These are phyloP conservation scores for Anguilla anguilla DNA, from an alignment of 2,797 vertebrate species.

Conservation along the genomic window DNA sequence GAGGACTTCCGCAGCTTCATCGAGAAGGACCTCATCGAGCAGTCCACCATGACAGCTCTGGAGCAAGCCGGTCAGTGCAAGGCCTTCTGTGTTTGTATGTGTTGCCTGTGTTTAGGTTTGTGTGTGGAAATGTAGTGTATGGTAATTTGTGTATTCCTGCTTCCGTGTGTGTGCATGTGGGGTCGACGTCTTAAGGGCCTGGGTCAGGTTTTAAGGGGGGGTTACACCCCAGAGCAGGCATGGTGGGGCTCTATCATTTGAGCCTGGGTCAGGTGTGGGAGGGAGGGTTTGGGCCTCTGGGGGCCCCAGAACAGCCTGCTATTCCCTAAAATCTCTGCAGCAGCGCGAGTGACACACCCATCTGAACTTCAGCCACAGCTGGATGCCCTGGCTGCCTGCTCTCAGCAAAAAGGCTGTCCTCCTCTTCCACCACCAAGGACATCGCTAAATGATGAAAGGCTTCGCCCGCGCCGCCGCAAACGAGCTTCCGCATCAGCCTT, in stretches of 20 bases:
- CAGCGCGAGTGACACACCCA: not conserved
- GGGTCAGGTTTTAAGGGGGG: not conserved
- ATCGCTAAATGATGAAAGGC: constrained; percentile 13
- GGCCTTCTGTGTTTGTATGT: not conserved
- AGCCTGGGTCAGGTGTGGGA: not conserved
- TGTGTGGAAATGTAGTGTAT: not conserved
- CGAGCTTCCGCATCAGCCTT: not conserved
- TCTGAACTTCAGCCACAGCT: not conserved
- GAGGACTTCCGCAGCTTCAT: constrained; percentile 82
- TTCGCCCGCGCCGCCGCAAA: not conserved
- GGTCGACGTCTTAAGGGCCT: not conserved
- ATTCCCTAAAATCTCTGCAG: not conserved
- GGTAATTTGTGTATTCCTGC: not conserved
- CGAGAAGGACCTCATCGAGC: constrained; percentile 79
- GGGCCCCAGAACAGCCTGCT: not conserved
- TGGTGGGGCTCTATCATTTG: not conserved
- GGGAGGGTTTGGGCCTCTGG: not conserved
- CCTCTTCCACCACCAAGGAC: constrained; percentile 1
- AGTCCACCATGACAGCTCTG: constrained; percentile 79
- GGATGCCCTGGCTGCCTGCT: not conserved
- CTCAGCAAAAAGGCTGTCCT: not conserved
- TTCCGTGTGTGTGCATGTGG: not conserved
- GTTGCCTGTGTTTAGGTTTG: not conserved
- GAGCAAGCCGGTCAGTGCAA: constrained; percentile 75
- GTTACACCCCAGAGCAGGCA: not conserved